phyloP scores from a whole-genome alignment of 1,140 invertebrate genomes.

The Diachasmimorpha longicaudata region DNA sequence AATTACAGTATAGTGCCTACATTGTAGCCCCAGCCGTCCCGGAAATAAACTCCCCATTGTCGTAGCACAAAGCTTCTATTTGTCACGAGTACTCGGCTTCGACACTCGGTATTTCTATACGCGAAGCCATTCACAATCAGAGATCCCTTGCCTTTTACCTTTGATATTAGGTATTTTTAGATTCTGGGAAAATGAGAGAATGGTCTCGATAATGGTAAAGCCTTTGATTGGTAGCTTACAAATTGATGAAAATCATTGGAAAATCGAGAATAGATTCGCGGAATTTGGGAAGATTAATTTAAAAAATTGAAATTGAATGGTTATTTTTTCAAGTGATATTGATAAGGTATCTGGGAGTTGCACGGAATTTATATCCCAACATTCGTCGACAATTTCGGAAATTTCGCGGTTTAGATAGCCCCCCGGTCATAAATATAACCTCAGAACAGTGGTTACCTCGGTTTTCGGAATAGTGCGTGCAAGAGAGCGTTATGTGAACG shows the following conservation, averaged over 20 bases:
- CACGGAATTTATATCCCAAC: background rate
- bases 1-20: constrained; percentile 64
- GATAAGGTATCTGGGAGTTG: background rate
- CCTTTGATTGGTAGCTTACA: no score
- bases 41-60: constrained; percentile 65
- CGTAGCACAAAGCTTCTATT: constrained; percentile 60
- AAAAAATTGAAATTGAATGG: background rate
- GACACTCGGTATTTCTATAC: constrained; percentile 1
- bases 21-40: constrained; percentile 62
- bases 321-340: background rate
- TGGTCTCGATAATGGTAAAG: no score
- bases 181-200: background rate
- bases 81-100: constrained; percentile 47
- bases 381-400: background rate
- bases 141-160: constrained; percentile 5
- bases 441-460: background rate
- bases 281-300: no score
- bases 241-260: no score
- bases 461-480: constrained; percentile 12
- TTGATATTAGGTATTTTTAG: background rate
- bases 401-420: constrained; percentile 16
- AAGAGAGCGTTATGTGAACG: background rate
- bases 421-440: constrained; percentile 22
- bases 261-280: no score
- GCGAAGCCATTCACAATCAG: background rate